Evolutionary conservation across 2,113 vertebrate genomes (phyloP).

Genomic region (Macrotis lagotis): DNA sequence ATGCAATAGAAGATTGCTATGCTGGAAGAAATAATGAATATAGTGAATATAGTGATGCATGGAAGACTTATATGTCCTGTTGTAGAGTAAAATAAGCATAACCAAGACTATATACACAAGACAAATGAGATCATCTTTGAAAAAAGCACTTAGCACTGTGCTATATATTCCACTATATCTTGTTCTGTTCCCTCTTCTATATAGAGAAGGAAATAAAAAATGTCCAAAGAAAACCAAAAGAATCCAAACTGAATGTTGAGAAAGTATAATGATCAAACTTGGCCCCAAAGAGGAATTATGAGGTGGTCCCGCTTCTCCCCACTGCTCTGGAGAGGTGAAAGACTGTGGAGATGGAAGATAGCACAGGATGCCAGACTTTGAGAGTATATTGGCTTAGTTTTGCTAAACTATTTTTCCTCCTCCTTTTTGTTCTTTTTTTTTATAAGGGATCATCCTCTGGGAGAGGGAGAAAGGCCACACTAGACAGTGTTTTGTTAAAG

Average conservation of each 20-base stretch:
- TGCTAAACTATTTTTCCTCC: too few species aligned
- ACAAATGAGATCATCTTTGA: not conserved
- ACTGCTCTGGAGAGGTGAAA: not conserved
- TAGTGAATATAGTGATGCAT: not conserved
- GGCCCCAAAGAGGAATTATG: not conserved
- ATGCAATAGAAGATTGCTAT: not conserved
- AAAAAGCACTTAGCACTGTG: not conserved
- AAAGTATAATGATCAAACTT: not conserved
- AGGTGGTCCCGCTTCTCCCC: not conserved
- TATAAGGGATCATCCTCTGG: too few species aligned
- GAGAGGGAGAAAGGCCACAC: too few species aligned
- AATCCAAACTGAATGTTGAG: not conserved
- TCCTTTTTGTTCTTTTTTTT: too few species aligned
- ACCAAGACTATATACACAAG: not conserved
- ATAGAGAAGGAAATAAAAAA: not conserved
- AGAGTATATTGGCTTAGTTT: too few species aligned
- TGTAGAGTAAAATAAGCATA: not conserved
- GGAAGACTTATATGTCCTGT: not conserved
- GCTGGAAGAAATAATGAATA: not conserved
- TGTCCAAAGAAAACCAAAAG: not conserved
- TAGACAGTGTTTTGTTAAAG: too few species aligned
- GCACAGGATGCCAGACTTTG: too few species aligned
- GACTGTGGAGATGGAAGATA: too few species aligned
- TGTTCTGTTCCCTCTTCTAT: not conserved
- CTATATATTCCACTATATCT: not conserved